Evolutionary conservation across 2,113 vertebrate species (phyloP), one percentile per base, ranked within the genome.

Genomic region (Xenopus borealis): DNA sequence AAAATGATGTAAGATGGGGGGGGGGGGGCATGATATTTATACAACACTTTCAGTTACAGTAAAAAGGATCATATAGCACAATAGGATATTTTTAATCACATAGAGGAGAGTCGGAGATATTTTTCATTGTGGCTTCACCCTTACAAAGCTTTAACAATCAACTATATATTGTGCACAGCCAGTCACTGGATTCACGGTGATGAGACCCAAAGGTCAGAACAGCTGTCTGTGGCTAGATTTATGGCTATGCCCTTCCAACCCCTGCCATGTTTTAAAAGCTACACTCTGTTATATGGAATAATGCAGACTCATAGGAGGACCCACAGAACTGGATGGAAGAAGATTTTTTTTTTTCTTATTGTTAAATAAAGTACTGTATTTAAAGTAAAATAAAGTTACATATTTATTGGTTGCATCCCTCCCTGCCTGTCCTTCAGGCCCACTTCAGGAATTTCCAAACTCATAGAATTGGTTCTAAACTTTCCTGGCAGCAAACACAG

Each of bases 221-320:
- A 55, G 53, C 53, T 55, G 53, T 55, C 53, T 55, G 53, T n/a
- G 17, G 14, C 7, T 55, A 55, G 53, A 55, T 55, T 55, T 55
- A 55, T 55, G 53, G 53, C 53, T 55, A 55, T n/a, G 53, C 53
- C 53, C 53, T 55, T 55, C 17, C 14, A 55, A 55, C 53, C 53
- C 53, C 14, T 55, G 53, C 53, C 53, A 55, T 55, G 53, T 55
- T 55, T 55, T 55, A 55, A 55, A 55, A 55, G 53, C 47, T 10
- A 50, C 47, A 13, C 12, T n/a, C 7, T 55, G 53, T 55, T 55
- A 55, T 55, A 55, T 16, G 17, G 53, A 16, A 55, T 40, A 40
- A 40, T 18, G 53, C 53, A n/a, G 1, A n/a, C 47, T 50, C 47
- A 50, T 50, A 50, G 12, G 14, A 12, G 47, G 47, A 50, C 10